phyloP scores from a whole-genome alignment of 2,797 vertebrate genomes.

The Epinephelus coioides region DNA sequence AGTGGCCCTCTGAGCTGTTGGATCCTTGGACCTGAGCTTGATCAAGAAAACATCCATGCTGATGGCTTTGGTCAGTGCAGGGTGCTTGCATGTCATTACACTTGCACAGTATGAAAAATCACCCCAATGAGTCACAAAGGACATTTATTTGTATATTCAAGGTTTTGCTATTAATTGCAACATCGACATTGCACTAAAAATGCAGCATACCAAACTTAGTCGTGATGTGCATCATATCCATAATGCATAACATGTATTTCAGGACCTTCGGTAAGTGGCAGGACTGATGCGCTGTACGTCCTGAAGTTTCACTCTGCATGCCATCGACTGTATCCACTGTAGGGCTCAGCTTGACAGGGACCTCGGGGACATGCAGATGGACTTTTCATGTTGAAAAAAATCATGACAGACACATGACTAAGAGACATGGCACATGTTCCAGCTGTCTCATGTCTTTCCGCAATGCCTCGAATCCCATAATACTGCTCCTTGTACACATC shows the following conservation, averaged over 20 bases:
- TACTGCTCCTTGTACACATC: slow-evolving; percentile 10
- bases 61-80: neutral
- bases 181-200: slow-evolving; percentile 14
- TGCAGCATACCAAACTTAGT: neutral
- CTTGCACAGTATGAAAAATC: neutral
- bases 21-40: no score
- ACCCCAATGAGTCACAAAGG: neutral
- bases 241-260: slow-evolving; percentile 35
- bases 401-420: slow-evolving; percentile 66
- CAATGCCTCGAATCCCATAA: slow-evolving; percentile 19
- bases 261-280: slow-evolving; percentile 15
- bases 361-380: slow-evolving; percentile 71
- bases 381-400: slow-evolving; percentile 73
- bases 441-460: slow-evolving; percentile 47
- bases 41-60: no score
- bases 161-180: neutral
- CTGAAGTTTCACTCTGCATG: slow-evolving; percentile 44
- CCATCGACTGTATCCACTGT: slow-evolving; percentile 48
- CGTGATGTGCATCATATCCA: slow-evolving; percentile 8
- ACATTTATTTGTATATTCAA: neutral
- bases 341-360: slow-evolving; percentile 50
- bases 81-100: neutral
- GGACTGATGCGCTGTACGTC: slow-evolving; percentile 26
- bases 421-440: slow-evolving; percentile 43
- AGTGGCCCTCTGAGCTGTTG: no score